phyloP scores from a whole-genome alignment of 2,113 vertebrate species.

The Marmota flaviventris region DNA sequence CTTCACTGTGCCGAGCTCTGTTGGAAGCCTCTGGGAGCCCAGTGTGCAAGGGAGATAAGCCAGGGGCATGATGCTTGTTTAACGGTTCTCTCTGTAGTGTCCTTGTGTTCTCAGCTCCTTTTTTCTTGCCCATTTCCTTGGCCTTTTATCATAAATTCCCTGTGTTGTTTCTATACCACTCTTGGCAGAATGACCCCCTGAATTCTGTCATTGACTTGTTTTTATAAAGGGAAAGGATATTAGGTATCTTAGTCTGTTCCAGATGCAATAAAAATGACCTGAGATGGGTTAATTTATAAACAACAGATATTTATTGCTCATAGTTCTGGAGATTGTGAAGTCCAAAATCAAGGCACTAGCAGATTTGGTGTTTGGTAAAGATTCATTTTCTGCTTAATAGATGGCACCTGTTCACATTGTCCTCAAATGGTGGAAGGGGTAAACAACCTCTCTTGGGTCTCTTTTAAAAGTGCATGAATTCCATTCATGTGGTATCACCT shows the following conservation, averaged over 20 bases:
- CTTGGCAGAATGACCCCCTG: slow-evolving; percentile 3
- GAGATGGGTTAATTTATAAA: not conserved
- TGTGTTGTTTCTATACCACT: slow-evolving; percentile 59
- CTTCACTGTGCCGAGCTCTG: not conserved
- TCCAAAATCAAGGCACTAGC: not conserved
- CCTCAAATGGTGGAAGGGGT: not conserved
- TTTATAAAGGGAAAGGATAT: slow-evolving; percentile 8
- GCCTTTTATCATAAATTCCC: slow-evolving; percentile 71
- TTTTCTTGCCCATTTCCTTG: slow-evolving; percentile 66
- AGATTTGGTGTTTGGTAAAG: not conserved
- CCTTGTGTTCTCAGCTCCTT: slow-evolving; percentile 38
- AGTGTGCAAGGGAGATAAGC: slow-evolving; percentile 71
- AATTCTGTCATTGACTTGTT: slow-evolving; percentile 31
- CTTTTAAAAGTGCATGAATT: not conserved
- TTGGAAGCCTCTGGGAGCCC: slow-evolving; percentile 65
- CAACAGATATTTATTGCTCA: not conserved
- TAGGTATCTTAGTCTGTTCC: not conserved
- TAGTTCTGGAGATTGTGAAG: not conserved
- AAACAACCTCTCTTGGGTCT: not conserved
- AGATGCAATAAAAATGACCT: not conserved
- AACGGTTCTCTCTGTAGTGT: slow-evolving; percentile 35
- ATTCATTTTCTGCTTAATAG: not conserved
- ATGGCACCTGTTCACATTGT: not conserved
- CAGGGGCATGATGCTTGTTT: slow-evolving; percentile 49
- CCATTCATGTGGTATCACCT: not conserved